Percentiles rank a stretch among this genome's conserved stretches.
Conservation (phyloP, 2,888 invertebrate species). For the Leptinotarsa haldemani region DNA sequence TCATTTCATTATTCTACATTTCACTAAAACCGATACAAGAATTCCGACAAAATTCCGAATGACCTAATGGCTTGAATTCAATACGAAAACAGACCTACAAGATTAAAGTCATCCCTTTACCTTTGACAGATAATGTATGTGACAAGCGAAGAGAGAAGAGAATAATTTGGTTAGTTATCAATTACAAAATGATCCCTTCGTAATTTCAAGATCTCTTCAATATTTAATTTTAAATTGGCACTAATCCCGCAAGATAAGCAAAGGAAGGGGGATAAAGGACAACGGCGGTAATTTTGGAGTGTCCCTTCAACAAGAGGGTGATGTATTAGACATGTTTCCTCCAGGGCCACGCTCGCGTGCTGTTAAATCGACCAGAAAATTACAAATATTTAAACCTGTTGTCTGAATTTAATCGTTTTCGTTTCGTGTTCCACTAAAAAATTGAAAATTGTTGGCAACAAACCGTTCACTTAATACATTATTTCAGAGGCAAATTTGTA, state of each 20-base stretch:
- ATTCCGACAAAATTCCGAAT: too few species aligned
- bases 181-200: constrained; percentile 58
- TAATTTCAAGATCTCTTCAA: constrained; percentile 61
- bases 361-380: constrained; percentile 56
- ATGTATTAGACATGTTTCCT: constrained; percentile 54
- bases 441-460: constrained; percentile 19
- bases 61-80: too few species aligned
- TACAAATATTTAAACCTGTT: constrained; percentile 51
- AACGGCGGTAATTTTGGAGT: constrained; percentile 60
- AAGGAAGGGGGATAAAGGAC: constrained; percentile 44
- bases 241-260: constrained; percentile 59
- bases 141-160: constrained; percentile 38
- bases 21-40: too few species aligned
- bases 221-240: constrained; percentile 62
- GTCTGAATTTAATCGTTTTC: constrained; percentile 31
- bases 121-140: constrained; percentile 37
- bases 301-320: constrained; percentile 57
- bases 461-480: not conserved
- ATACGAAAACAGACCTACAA: not conserved
- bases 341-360: constrained; percentile 51
- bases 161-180: constrained; percentile 47
- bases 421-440: constrained; percentile 22
- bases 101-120: constrained; percentile 6
- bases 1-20: too few species aligned
- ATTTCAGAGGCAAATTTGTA: not conserved